Evolutionary conservation across 2,888 invertebrate species (phyloP).

Genomic region (Noctua comes): DNA sequence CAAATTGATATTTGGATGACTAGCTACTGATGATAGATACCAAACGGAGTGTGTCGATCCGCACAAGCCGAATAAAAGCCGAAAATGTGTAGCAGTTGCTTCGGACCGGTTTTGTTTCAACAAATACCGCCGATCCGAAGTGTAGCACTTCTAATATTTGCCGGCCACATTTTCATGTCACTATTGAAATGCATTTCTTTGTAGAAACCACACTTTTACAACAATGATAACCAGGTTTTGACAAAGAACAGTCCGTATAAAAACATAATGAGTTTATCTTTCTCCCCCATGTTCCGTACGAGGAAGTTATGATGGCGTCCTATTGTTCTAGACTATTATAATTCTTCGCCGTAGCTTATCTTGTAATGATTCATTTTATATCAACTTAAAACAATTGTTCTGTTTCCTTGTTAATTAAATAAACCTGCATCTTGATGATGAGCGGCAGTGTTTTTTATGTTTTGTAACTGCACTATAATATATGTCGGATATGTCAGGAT

Average conservation of each 20-base stretch:
- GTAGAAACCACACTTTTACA: neutral
- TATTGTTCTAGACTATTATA: constrained; percentile 53
- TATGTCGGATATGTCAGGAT: too few relatives aligned
- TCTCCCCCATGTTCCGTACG: constrained; percentile 10
- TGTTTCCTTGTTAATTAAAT: constrained; percentile 52
- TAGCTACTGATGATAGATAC: neutral
- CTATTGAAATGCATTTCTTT: neutral
- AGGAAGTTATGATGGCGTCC: constrained; percentile 46
- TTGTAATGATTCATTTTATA: constrained; percentile 45
- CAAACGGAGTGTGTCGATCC: neutral
- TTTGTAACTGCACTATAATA: neutral
- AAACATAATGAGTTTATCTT: constrained; percentile 41
- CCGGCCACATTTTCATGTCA: neutral
- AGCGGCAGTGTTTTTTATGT: neutral
- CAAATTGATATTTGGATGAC: neutral
- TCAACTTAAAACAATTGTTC: constrained; percentile 49
- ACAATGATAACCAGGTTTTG: constrained; percentile 1
- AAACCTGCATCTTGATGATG: constrained; percentile 20
- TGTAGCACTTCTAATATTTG: neutral
- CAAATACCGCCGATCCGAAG: neutral
- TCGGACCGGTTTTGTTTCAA: neutral
- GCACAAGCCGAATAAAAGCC: neutral
- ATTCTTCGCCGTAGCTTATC: constrained; percentile 43
- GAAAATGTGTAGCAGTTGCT: neutral
- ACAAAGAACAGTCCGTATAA: constrained; percentile 20